Evolutionary conservation across 2,113 vertebrate genomes (phyloP), one percentile per base, ranked within the genome.

Genomic region (Urocynchramus pylzowi): DNA sequence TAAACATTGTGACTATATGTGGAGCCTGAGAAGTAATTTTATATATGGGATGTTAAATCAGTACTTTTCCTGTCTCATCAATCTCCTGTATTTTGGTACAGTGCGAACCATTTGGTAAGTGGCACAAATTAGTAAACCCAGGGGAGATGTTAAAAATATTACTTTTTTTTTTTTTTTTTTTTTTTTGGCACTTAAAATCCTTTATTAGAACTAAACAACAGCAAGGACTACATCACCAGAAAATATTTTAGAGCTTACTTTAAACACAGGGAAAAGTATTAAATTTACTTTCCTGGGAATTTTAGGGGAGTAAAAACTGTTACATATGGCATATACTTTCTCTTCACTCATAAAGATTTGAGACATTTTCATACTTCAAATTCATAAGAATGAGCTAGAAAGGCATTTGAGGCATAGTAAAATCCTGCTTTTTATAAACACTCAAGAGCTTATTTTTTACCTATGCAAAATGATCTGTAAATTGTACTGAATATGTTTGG

Each of bases 61-160:
- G 90, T 96, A 81, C 95, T 96, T 97, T 90, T 95, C 73, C 92
- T 88, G 88, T 89, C 92, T 96, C 83, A 93, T 94, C 96, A 93
- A 84, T 96, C 93, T 90, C 76, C 90, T 50, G 68, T 93, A 93
- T 96, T 95, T 96, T 90, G 93, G 80, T 96, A 95, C 94, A 84
- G 83, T 42, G 76, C 16, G 69, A 96, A 90, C 95, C 90, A 89
- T 94, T 96, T 95, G 57, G 68, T 64, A 94, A 96, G 61, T 22
- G 73, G 57, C 92, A 92, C 76, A 57, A 92, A 96, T 90, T 79
- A 90, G 69, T 86, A 95, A 95, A 64, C 37, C 68, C 76, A 87
- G 84, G 90, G 75, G 69, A 90, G 56, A 90, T 12, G 65, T 63
- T 87, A 94, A 95, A 97, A 94, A 94, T 95, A 87, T 27, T 70